Conservation (phyloP, 2,888 invertebrate genomes). For the Tricholauxania praeusta region DNA sequence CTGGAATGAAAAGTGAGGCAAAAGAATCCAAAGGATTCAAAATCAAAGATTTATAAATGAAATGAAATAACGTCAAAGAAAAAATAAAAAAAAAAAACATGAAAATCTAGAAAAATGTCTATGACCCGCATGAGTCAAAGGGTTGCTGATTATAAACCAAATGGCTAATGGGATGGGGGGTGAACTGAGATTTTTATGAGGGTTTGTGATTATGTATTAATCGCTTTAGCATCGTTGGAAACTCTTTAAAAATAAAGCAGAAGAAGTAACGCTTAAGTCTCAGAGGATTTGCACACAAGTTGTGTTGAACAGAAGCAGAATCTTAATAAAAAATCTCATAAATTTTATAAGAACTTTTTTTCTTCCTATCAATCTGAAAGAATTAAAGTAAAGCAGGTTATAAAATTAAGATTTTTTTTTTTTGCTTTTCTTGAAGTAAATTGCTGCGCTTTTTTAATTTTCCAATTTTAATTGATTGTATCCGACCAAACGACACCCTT, state of each 20-base stretch:
- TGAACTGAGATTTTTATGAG: conserved; percentile 45
- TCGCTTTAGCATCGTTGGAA: conserved; percentile 50
- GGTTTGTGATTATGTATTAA: conserved; percentile 53
- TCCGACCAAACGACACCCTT: conserved; percentile 28
- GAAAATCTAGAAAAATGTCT: conserved; percentile 21
- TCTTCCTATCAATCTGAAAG: neutral
- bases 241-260: conserved; percentile 17
- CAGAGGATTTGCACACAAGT: conserved; percentile 36
- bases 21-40: conserved; percentile 10
- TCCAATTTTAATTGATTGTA: conserved; percentile 46
- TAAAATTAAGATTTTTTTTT: conserved; percentile 13
- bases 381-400: too few relatives aligned
- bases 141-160: conserved; percentile 36
- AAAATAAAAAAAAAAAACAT: neutral
- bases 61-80: neutral
- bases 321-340: conserved; percentile 28
- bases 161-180: neutral
- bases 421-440: neutral
- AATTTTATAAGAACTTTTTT: conserved; percentile 33
- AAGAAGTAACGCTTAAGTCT: conserved; percentile 22
- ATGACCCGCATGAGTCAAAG: conserved; percentile 50
- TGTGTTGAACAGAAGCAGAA: neutral
- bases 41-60: conserved; percentile 26
- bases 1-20: neutral
- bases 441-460: conserved; percentile 18